phyloP scores from a whole-genome alignment of 2,888 invertebrate species.

The Mythimna pallens region DNA sequence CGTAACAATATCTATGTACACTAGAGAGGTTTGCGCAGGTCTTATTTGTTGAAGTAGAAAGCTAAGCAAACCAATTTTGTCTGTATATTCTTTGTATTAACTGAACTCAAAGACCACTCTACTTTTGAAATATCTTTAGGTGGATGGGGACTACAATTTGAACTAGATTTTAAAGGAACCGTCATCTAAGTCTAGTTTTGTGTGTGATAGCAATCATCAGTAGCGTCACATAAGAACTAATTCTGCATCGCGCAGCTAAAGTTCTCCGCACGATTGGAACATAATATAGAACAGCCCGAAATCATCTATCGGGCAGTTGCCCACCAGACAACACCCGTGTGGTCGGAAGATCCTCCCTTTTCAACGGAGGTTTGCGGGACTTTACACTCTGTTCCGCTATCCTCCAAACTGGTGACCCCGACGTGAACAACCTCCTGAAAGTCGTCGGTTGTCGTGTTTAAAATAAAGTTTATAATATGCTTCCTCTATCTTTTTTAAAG shows the following conservation, averaged over 20 bases:
- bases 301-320: too few species aligned
- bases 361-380: too few species aligned
- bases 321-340: too few species aligned
- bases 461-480: not conserved
- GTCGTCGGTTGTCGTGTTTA: too few species aligned
- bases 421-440: too few species aligned
- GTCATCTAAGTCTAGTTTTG: not conserved
- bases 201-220: not conserved
- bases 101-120: conserved; percentile 2
- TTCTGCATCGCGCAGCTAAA: too few species aligned
- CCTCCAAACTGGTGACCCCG: too few species aligned
- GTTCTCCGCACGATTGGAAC: too few species aligned
- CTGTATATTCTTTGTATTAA: conserved; percentile 6
- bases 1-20: not conserved
- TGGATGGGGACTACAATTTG: not conserved
- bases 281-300: too few species aligned
- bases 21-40: not conserved
- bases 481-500: not conserved
- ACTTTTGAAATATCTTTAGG: conserved; percentile 13
- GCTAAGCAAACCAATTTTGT: conserved; percentile 30
- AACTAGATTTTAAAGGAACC: not conserved
- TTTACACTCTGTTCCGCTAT: too few species aligned
- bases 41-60: conserved; percentile 41
- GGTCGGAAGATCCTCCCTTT: too few species aligned
- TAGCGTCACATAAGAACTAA: too few species aligned